Base-by-base conservation (phyloP, 2,113 vertebrate genomes). In the Microtus pennsylvanicus region DNA sequence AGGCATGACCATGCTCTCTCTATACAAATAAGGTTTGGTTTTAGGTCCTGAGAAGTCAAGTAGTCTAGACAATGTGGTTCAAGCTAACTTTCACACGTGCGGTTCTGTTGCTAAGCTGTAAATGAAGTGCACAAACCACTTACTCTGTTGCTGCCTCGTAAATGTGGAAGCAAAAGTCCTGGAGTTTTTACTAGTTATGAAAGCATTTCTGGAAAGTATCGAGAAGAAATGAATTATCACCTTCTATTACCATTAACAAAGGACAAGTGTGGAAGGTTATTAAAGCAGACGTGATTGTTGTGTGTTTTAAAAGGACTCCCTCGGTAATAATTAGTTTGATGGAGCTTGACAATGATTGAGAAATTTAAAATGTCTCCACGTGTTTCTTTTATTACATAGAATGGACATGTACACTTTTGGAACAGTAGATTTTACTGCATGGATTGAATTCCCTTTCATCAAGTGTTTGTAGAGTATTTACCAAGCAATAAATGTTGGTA, bases 141-240 rank as follows among this genome's bases (percentile, higher is more conserved):
- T 63, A 92, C 35, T 94, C 26, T 67, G 26, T 94, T 98, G 83
- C 94, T 96, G 52, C 81, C 87, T 97, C 90, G 78, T 97, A 96
- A 95, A 93, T 72, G 87, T 78, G 80, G 45, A 94, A 87, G 3
- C 96, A 97, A n/a, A 87, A 95, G n/a, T 47, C 90, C 69, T 94
- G 78, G 76, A 93, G 55, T 86, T 97, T 98, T 98, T 95, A 87
- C 55, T 87, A 7, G 75, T 96, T 80, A 87, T 95, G 91, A 88
- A 96, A 97, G 85, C 26, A 22, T 87, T 96, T 95, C 93, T 95
- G 69, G 94, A 95, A 97, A 95, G 76, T 13, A 78, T 35, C 91
- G 94, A 94, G 35, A 82, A 97, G 35, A 97, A 77, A 75, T 97
- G 87, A 97, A 97, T 96, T 76, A 87, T 91, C 75, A 70, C 47